These are phyloP conservation scores for Calvadosia cruxmelitensis DNA, from an alignment of 30 jellyfish, hydroid and myxozoan genomes.

Conservation along the genomic window DNA sequence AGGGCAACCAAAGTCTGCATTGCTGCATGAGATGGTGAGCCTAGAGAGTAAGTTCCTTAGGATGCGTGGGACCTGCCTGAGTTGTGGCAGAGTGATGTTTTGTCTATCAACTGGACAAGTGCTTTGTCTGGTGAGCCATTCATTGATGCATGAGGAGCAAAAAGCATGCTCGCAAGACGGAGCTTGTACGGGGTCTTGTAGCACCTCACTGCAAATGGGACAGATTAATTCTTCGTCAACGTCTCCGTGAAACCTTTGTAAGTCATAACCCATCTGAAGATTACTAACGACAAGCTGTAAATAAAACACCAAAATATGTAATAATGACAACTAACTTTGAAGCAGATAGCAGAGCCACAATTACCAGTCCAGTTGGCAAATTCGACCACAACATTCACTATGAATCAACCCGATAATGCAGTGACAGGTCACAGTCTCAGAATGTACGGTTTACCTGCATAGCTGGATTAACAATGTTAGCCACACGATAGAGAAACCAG, in stretches of 20 bases:
- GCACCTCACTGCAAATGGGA: conserved; percentile 92
- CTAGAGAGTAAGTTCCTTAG: conserved; percentile 79
- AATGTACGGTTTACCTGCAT: no score
- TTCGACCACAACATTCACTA: no score
- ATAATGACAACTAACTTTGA: no score
- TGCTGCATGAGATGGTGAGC: conserved; percentile 65
- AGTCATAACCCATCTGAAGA: conserved; percentile 78
- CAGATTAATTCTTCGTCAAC: conserved; percentile 94
- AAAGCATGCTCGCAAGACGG: conserved; percentile 96
- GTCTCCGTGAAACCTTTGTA: conserved; percentile 81
- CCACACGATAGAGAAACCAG: no score
- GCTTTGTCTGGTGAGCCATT: conserved; percentile 82
- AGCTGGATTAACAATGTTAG: no score
- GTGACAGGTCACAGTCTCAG: no score
- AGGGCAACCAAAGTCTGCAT: conserved; percentile 76
- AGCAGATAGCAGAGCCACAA: no score
- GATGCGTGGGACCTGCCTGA: conserved; percentile 91
- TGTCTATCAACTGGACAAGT: conserved; percentile 98
- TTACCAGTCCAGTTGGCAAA: no score
- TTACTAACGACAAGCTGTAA: no score
- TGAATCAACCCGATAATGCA: no score
- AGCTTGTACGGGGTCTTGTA: conserved; percentile 96
- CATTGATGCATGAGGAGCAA: conserved; percentile 86
- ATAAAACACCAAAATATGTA: no score
- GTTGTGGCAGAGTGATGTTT: conserved; percentile 51